Conservation (phyloP, 1,140 invertebrate genomes). For the Leptopilina clavipes region DNA sequence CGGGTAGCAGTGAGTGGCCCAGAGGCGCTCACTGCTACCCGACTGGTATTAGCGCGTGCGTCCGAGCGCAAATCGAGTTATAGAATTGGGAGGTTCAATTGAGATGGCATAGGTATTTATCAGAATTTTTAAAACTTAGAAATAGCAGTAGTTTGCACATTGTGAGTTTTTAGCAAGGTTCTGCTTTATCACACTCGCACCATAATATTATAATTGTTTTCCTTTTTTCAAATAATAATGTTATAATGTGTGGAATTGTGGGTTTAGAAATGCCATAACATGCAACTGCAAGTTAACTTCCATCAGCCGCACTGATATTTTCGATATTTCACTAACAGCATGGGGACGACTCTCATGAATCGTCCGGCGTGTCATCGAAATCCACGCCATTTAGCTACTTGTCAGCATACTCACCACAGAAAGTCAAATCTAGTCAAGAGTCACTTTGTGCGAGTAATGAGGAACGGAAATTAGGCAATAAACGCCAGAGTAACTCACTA, state of each 20-base stretch:
- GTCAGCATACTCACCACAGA: conserved; percentile 57
- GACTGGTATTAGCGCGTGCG: no score
- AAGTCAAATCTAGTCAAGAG: conserved; percentile 52
- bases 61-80: no score
- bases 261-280: conserved; percentile 50
- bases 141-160: conserved; percentile 12
- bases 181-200: conserved; percentile 13
- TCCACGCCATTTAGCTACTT: conserved; percentile 60
- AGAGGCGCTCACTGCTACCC: no score
- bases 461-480: conserved; percentile 55
- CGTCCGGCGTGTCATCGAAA: conserved; percentile 59
- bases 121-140: neutral
- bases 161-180: neutral
- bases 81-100: no score
- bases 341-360: conserved; percentile 62
- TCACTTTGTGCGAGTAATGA: conserved; percentile 51
- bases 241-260: neutral
- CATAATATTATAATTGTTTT: neutral
- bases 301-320: conserved; percentile 57
- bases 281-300: conserved; percentile 45
- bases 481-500: conserved; percentile 48
- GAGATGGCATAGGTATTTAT: neutral
- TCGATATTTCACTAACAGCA: conserved; percentile 71
- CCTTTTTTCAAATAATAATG: neutral
- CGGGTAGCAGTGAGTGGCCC: no score